Percentiles rank a stretch among this genome's conserved stretches.
phyloP scores from a whole-genome alignment of 2,797 vertebrate species.

The Sebastes iracundus region DNA sequence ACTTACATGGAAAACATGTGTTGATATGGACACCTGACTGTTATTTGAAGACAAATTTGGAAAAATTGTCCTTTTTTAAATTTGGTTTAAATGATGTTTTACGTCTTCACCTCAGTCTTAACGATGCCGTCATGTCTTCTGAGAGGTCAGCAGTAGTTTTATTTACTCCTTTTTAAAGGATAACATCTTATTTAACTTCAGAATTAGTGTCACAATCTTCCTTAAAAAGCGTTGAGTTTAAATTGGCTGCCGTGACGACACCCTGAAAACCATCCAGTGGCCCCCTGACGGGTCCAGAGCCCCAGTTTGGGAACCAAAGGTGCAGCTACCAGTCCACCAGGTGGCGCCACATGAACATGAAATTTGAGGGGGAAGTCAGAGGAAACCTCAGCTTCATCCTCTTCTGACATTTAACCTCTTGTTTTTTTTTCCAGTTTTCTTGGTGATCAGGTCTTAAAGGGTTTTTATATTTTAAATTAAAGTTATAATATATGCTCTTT shows the following conservation, averaged over 20 bases:
- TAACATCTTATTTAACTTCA: not conserved
- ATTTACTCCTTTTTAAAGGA: not conserved
- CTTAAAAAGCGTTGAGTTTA: not conserved
- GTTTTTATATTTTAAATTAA: not conserved
- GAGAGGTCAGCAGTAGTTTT: no score
- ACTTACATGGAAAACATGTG: no score
- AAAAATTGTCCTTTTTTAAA: no score
- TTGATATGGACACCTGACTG: no score
- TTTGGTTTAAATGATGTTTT: no score
- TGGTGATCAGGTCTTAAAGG: not conserved
- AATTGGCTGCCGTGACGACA: not conserved
- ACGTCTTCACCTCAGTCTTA: no score
- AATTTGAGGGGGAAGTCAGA: not conserved
- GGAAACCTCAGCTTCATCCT: not conserved
- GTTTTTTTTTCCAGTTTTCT: not conserved
- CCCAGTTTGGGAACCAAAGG: not conserved
- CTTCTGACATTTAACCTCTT: not conserved
- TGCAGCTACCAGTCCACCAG: conserved; percentile 20
- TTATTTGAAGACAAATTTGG: no score
- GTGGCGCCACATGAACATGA: conserved; percentile 27
- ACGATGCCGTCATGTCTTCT: no score
- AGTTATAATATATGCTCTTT: not conserved
- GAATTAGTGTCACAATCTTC: no score
- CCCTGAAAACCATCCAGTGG: no score
- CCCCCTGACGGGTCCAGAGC: not conserved